Conservation (phyloP, 53 echinoderm and acorn worm species). For the Hippasteria phrygiana region DNA sequence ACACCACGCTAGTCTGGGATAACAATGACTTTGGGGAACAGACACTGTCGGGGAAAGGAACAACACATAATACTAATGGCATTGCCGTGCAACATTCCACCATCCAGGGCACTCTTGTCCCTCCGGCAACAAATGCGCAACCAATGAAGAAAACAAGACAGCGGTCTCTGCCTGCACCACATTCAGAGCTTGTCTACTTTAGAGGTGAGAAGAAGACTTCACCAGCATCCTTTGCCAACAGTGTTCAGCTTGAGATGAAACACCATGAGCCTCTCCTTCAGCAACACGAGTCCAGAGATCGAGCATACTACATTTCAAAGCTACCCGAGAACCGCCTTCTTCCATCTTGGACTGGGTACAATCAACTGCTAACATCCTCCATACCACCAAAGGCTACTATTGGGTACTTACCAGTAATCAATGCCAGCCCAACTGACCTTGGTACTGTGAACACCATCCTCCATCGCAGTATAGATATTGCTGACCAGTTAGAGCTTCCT, state of each 20-base stretch:
- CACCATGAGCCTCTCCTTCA: not conserved
- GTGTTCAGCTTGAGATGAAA: constrained; percentile 27
- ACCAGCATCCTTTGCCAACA: constrained; percentile 13
- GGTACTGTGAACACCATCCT: constrained; percentile 65
- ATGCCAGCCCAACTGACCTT: constrained; percentile 67
- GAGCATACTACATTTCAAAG: constrained; percentile 17
- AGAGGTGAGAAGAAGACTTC: constrained; percentile 8
- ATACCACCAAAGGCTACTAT: constrained; percentile 52
- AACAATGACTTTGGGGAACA: constrained; percentile 58
- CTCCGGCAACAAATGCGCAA: not conserved
- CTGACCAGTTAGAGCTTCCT: constrained; percentile 35
- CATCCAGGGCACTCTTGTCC: not conserved
- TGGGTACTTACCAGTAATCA: constrained; percentile 60
- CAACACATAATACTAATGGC: constrained; percentile 79
- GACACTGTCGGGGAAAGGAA: constrained; percentile 64
- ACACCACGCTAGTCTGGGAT: constrained; percentile 22
- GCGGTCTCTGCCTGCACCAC: constrained; percentile 44
- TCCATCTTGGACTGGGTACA: constrained; percentile 70
- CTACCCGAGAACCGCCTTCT: not conserved
- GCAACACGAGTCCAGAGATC: constrained; percentile 28
- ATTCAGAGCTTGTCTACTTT: constrained; percentile 6
- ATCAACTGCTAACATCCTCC: constrained; percentile 15
- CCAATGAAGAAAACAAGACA: constrained; percentile 39
- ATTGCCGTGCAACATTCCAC: constrained; percentile 41
- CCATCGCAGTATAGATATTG: constrained; percentile 57